Conservation (phyloP, 2,113 vertebrate species). For the Ivindomyrus marchei region DNA sequence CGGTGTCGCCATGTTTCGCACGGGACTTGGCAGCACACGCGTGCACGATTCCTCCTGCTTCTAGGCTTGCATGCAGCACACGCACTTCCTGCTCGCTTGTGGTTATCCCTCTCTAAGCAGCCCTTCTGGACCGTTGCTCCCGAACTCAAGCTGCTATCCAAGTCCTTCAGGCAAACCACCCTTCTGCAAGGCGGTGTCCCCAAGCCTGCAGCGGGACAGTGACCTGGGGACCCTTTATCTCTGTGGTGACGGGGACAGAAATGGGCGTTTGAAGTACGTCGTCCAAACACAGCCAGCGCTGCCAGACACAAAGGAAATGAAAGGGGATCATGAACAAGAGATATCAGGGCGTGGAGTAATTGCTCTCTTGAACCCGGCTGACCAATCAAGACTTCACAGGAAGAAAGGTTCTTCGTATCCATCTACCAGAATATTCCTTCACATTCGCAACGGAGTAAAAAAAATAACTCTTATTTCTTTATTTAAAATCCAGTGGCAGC, state of each 20-base stretch:
- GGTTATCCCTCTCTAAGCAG: background rate
- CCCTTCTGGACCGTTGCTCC: background rate
- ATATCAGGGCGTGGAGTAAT: background rate
- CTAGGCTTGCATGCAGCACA: background rate
- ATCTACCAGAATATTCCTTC: background rate
- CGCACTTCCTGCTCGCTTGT: background rate
- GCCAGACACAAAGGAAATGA: background rate
- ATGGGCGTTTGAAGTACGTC: background rate
- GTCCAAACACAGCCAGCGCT: background rate
- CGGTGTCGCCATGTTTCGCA: background rate
- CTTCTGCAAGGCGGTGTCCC: background rate
- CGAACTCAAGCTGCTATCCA: background rate
- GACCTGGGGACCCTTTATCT: background rate
- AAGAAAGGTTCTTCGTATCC: background rate
- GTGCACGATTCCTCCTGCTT: background rate
- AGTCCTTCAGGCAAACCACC: background rate
- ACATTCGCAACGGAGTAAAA: background rate
- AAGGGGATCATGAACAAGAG: background rate
- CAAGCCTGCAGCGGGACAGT: background rate
- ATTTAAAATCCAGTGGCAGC: background rate
- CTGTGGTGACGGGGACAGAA: background rate
- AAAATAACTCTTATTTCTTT: background rate
- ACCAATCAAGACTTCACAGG: background rate
- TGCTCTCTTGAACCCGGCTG: no score
- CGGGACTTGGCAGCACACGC: background rate